phyloP scores from a whole-genome alignment of 2,797 vertebrate genomes.

The Crocidura indochinensis region DNA sequence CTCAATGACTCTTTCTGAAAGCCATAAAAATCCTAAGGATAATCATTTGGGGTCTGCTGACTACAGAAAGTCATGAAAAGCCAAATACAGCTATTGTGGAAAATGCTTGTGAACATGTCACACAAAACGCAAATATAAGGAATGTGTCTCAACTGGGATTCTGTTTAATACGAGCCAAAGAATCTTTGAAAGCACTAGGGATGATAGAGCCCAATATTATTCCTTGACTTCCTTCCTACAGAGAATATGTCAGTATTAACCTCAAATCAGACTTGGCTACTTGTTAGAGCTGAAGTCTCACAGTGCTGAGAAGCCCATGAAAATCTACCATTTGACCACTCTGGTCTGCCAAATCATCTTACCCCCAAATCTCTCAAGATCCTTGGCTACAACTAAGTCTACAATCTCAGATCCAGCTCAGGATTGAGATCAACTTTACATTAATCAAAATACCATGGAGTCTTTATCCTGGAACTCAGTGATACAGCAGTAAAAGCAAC shows the following conservation, averaged over 20 bases:
- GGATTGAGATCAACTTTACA: neutral
- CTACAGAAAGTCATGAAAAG: neutral
- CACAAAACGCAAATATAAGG: neutral
- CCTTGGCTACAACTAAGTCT: neutral
- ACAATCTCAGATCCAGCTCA: neutral
- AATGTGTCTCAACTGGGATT: neutral
- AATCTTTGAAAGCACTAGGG: neutral
- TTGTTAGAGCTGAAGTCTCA: neutral
- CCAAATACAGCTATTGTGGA: neutral
- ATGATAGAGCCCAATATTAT: too few species aligned
- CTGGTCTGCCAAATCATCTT: neutral
- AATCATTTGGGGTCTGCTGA: neutral
- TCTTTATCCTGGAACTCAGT: neutral
- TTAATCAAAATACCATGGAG: neutral
- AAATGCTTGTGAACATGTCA: neutral
- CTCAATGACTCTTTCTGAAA: constrained; percentile 26
- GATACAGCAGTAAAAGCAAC: neutral
- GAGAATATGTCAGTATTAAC: neutral
- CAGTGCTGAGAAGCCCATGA: neutral
- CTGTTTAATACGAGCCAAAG: neutral
- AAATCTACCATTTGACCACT: neutral
- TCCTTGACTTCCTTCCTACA: neutral
- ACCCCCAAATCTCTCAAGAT: neutral
- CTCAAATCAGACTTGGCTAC: neutral
- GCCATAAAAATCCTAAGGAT: constrained; percentile 16